Base-by-base conservation (phyloP, 2,797 vertebrate genomes). In the Lophius americanus region DNA sequence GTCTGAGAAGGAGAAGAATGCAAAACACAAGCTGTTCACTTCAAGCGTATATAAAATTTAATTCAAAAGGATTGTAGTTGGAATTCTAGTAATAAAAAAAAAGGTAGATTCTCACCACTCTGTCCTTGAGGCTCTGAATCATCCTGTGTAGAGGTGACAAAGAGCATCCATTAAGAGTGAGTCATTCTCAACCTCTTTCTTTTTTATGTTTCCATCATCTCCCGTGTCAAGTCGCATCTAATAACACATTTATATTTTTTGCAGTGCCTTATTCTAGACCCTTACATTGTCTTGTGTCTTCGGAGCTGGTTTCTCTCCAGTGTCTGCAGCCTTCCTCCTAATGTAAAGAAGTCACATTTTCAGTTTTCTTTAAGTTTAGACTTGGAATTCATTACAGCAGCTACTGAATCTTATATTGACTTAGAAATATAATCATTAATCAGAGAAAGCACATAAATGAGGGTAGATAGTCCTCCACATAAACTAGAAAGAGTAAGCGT, bases 271-370 rank as follows among this genome's bases (percentile, higher is more conserved):
- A 23, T 38, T 54, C 6, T 6, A 58, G 13, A 50, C 3, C 56
- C 91, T 88, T 83, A 94, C 93, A 67, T 89, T 93, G 60, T 94
- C 93, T 75, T 91, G 92, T 61, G 84, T 37, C 74, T 93, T 95
- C 10, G 72, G 51, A 13, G 88, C 66, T 38, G 77, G 76, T 60
- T 94, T 94, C 59, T 92, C 93, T 43, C 68, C 93, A 62, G 90
- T 90, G 80, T 95, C 85, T 70, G 94, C 51, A 67, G 90, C 92
- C 93, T 95, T 95, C 76, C 92, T 93, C 92, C 94, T 95, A 70
- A 55, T 68, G 13, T 5, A 33, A 68, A 70, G 23, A 4, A 73
- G 47, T 23, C 4, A 46, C 1, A 51, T 61, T 4, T 49, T 23
- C 23, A 37, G 8, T 63, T 37, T 57, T 4, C 7, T 33, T 46